Evolutionary conservation across 2,797 vertebrate species (phyloP).

Genomic region (Erithacus rubecula): DNA sequence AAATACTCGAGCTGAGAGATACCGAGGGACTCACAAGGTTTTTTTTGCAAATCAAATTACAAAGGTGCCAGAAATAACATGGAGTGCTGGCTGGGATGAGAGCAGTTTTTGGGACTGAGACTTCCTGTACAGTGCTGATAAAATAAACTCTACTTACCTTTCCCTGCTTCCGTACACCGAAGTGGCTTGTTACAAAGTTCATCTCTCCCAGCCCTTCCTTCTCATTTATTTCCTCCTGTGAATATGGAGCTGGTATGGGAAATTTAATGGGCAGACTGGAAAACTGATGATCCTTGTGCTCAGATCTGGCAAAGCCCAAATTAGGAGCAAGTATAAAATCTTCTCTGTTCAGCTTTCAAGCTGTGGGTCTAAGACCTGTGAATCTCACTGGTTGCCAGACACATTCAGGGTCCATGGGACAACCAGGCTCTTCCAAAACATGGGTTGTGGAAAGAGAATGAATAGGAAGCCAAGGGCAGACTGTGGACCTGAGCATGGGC

Average conservation of each 20-base stretch:
- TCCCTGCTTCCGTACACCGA: neutral
- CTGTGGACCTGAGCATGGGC: neutral
- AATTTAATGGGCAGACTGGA: neutral
- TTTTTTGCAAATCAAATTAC: neutral
- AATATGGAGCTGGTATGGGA: neutral
- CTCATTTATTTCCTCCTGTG: neutral
- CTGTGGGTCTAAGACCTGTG: neutral
- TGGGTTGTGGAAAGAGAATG: neutral
- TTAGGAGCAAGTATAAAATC: neutral
- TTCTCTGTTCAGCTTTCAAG: neutral
- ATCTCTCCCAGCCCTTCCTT: neutral
- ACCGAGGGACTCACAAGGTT: neutral
- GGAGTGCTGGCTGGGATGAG: constrained; percentile 7
- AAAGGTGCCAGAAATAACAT: constrained; percentile 47
- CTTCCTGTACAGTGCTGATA: constrained; percentile 43
- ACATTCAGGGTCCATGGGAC: neutral
- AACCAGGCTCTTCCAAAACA: neutral
- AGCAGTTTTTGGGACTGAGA: constrained; percentile 14
- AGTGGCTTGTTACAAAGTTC: neutral
- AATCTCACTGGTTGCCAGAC: neutral
- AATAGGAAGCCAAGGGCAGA: neutral
- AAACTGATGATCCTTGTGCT: neutral
- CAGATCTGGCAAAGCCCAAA: neutral
- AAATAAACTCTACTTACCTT: constrained; percentile 59
- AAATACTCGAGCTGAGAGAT: neutral